phyloP scores from a whole-genome alignment of 2,888 invertebrate genomes.

The Volucella inanis region DNA sequence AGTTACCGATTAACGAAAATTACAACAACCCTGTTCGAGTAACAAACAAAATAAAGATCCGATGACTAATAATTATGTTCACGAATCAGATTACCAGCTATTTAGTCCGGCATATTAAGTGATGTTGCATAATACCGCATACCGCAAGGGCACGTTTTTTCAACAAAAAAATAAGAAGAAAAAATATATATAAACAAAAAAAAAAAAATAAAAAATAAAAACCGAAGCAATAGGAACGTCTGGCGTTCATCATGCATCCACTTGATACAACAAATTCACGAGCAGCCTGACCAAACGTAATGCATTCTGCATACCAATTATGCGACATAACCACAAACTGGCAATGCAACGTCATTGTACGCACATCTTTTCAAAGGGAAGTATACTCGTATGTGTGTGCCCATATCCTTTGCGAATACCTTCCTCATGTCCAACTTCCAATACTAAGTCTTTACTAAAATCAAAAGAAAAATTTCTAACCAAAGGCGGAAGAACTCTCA shows the following conservation, averaged over 20 bases:
- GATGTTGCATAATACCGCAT: constrained; percentile 65
- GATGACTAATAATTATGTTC: constrained; percentile 69
- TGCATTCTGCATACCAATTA: constrained; percentile 74
- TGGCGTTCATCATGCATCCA: constrained; percentile 50
- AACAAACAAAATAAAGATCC: constrained; percentile 58
- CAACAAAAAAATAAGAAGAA: background rate
- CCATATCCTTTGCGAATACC: constrained; percentile 60
- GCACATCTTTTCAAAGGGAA: constrained; percentile 61
- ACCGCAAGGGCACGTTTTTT: constrained; percentile 60
- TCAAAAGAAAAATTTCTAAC: constrained; percentile 57
- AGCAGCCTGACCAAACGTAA: constrained; percentile 55
- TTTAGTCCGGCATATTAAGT: constrained; percentile 60
- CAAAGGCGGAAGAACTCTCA: constrained; percentile 63
- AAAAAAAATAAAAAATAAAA: too few species aligned
- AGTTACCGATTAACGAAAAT: constrained; percentile 62
- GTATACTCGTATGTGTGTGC: constrained; percentile 47
- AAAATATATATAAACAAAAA: too few species aligned
- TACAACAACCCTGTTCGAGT: constrained; percentile 55
- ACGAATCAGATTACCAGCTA: constrained; percentile 59
- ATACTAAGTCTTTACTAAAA: constrained; percentile 54
- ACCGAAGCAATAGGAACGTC: constrained; percentile 29
- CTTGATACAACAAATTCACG: constrained; percentile 51
- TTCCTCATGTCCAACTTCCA: constrained; percentile 14
- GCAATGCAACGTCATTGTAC: constrained; percentile 66
- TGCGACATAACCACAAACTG: constrained; percentile 67